phyloP scores from a whole-genome alignment of 2,113 vertebrate species.

The Bos indicus region DNA sequence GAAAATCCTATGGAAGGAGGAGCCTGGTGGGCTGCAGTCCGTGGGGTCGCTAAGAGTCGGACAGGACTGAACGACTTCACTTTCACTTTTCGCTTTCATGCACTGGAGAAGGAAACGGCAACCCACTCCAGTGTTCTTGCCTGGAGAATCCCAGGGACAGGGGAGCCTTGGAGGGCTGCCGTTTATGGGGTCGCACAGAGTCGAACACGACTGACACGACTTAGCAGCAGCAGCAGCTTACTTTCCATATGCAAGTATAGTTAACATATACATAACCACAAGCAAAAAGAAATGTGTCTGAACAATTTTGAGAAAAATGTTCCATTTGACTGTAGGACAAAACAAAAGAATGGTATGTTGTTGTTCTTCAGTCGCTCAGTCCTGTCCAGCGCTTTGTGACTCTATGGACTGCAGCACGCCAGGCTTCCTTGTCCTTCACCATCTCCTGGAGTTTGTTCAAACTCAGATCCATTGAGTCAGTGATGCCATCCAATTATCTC shows the following conservation, averaged over 20 bases:
- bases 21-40: too few relatives aligned
- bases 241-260: neutral
- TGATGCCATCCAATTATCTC: neutral
- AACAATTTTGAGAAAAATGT: neutral
- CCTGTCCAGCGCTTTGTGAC: neutral
- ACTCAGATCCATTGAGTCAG: neutral
- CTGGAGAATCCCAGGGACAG: too few relatives aligned
- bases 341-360: neutral
- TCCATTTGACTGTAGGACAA: neutral
- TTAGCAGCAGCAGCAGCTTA: neutral
- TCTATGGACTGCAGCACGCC: neutral
- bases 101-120: too few relatives aligned
- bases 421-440: neutral
- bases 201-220: too few relatives aligned
- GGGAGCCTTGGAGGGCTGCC: too few relatives aligned
- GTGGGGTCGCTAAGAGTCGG: too few relatives aligned
- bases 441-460: neutral
- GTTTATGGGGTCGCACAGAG: too few relatives aligned
- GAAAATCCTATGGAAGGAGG: too few relatives aligned
- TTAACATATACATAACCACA: neutral
- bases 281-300: neutral
- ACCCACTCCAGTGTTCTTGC: too few relatives aligned
- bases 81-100: too few relatives aligned
- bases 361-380: neutral
- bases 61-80: too few relatives aligned